These are phyloP conservation scores for Ceratotherium simum DNA, from an alignment of 2,113 vertebrate species.

Conservation along the genomic window DNA sequence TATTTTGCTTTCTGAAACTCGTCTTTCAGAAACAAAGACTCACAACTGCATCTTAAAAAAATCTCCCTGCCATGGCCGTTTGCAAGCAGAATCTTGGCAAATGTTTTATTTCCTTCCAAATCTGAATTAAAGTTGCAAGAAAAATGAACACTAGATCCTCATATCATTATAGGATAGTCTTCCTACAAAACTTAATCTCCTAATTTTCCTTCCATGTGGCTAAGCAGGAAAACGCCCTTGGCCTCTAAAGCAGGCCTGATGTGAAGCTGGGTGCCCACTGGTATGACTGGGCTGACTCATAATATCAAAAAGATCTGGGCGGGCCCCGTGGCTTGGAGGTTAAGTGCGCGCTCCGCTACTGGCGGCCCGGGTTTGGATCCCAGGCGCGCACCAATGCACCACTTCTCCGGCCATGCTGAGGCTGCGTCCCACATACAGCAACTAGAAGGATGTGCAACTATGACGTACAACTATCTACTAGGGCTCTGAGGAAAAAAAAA, in stretches of 20 bases:
- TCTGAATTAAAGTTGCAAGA: not conserved
- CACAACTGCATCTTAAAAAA: not conserved
- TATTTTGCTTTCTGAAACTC: not conserved
- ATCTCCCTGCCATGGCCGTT: not conserved
- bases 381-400: no score
- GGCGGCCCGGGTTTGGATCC: no score
- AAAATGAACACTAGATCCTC: not conserved
- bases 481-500: no score
- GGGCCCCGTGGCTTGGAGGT: no score
- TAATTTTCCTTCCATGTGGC: not conserved
- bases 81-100: slow-evolving; percentile 32
- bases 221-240: not conserved
- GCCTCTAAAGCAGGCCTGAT: not conserved
- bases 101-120: not conserved
- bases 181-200: not conserved
- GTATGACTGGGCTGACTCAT: not conserved
- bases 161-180: not conserved
- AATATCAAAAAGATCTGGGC: not conserved
- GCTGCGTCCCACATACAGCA: no score
- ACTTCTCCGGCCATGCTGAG: no score
- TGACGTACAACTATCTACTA: no score
- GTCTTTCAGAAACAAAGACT: not conserved
- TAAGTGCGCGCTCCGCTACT: no score
- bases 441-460: no score
- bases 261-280: not conserved